Evolutionary conservation across 2,888 invertebrate species (phyloP).

Genomic region (Atherix ibis): DNA sequence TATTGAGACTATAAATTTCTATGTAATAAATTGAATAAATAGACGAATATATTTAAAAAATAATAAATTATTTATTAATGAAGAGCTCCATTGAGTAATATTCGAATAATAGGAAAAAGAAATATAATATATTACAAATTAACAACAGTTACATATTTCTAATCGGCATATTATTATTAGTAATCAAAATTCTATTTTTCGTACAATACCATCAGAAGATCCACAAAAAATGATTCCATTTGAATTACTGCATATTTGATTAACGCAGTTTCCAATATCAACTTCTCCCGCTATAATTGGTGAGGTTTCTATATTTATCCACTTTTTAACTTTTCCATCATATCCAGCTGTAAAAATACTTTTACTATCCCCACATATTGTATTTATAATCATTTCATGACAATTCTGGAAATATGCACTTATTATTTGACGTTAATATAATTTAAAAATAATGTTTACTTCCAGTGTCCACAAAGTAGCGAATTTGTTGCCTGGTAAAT

Average conservation of each 20-base stretch:
- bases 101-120: too few species aligned
- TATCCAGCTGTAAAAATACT: conserved; percentile 27
- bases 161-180: too few species aligned
- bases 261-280: conserved; percentile 24
- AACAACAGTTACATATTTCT: too few species aligned
- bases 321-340: conserved; percentile 30
- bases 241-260: conserved; percentile 21
- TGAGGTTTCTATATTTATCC: conserved; percentile 20
- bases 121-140: too few species aligned
- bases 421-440: too few species aligned
- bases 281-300: conserved; percentile 23
- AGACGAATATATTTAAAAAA: too few species aligned
- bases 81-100: too few species aligned
- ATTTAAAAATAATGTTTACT: too few species aligned
- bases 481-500: conserved; percentile 21
- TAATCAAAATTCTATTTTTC: conserved; percentile 22
- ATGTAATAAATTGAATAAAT: too few species aligned
- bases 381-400: conserved; percentile 30
- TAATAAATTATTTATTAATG: too few species aligned
- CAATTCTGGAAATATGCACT: conserved; percentile 23
- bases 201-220: conserved; percentile 23
- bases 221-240: conserved; percentile 22
- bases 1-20: too few species aligned
- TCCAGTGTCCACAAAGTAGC: conserved; percentile 19
- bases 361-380: conserved; percentile 22